A percentile compares a stretch with the other conserved stretches of the same genome.
Conservation (phyloP, 2,888 invertebrate species). For the Callyntrura guangdongensis region DNA sequence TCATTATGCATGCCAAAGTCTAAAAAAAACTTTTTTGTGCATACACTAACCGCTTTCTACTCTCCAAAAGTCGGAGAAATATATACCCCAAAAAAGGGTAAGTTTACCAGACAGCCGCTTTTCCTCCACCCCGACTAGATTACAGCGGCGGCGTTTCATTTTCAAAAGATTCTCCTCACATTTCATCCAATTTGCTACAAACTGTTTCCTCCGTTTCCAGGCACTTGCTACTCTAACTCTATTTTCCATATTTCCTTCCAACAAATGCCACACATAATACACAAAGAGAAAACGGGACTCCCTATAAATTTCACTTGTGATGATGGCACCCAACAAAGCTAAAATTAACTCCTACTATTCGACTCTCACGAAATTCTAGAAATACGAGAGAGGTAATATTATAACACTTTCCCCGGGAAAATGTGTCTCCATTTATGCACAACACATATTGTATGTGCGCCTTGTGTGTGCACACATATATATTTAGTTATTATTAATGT, state of each 20-base stretch:
- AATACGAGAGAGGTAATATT: conserved; percentile 28
- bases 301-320: conserved; percentile 56
- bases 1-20: conserved; percentile 8
- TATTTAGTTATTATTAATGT: not conserved
- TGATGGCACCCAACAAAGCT: conserved; percentile 61
- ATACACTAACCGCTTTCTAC: not conserved
- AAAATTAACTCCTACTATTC: conserved; percentile 37
- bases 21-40: not conserved
- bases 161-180: conserved; percentile 13
- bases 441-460: not conserved
- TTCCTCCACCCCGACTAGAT: no score
- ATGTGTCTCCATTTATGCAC: not conserved
- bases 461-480: not conserved
- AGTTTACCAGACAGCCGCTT: no score
- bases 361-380: conserved; percentile 14
- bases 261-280: not conserved
- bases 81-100: no score
- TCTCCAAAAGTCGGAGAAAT: no score
- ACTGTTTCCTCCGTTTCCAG: not conserved
- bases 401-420: not conserved
- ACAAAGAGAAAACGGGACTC: not conserved
- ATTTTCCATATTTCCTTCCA: not conserved
- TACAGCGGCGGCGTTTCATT: no score
- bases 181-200: not conserved
- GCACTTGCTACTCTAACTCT: not conserved